phyloP scores from a whole-genome alignment of 2,888 invertebrate species.

The Pelosia muscerda region DNA sequence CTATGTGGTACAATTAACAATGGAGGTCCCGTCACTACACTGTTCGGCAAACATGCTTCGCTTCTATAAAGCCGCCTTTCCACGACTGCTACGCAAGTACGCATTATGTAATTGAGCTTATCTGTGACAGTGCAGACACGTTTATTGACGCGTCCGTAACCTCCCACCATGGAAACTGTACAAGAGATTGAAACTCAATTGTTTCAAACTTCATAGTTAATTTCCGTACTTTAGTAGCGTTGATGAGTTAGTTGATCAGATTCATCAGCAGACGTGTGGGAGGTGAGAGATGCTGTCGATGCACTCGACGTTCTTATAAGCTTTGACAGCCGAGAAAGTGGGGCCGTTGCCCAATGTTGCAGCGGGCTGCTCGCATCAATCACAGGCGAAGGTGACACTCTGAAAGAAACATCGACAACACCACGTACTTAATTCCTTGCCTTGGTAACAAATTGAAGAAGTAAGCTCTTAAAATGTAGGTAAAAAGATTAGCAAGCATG shows the following conservation, averaged over 20 bases:
- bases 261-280: slow-evolving; percentile 63
- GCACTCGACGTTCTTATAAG: slow-evolving; percentile 73
- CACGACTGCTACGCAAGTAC: no score
- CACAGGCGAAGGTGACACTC: slow-evolving; percentile 71
- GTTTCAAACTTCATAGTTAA: background rate
- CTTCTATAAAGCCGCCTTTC: background rate
- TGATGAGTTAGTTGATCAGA: slow-evolving; percentile 48
- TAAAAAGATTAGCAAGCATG: background rate
- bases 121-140: no score
- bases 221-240: slow-evolving; percentile 60
- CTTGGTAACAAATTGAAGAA: background rate
- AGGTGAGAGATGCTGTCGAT: slow-evolving; percentile 70
- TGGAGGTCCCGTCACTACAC: background rate
- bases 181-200: background rate
- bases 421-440: background rate
- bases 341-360: slow-evolving; percentile 81
- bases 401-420: slow-evolving; percentile 40
- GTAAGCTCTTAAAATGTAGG: background rate
- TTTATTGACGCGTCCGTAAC: no score
- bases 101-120: no score
- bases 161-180: no score
- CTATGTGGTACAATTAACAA: background rate
- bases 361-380: slow-evolving; percentile 71
- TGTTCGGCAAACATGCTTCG: background rate
- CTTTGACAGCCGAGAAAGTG: slow-evolving; percentile 72